A percentile compares a stretch with the other conserved stretches of the same genome.
These are phyloP conservation scores for Pyrrhosoma nymphula DNA, from an alignment of 2,888 invertebrate genomes.

Conservation along the genomic window DNA sequence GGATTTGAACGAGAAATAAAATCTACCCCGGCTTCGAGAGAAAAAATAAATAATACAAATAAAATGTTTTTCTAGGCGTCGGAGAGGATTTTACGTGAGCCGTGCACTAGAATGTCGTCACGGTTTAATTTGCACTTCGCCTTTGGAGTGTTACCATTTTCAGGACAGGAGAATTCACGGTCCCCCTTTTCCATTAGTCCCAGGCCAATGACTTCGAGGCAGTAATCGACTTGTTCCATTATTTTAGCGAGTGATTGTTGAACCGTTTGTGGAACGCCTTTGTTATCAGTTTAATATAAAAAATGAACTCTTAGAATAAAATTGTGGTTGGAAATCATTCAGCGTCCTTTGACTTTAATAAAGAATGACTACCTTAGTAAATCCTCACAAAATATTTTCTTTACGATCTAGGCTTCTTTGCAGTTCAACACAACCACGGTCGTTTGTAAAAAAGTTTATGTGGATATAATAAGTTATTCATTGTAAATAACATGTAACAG, in stretches of 20 bases:
- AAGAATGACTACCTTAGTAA: no score
- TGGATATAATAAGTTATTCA: no score
- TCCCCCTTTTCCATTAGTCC: not conserved
- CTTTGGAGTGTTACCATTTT: not conserved
- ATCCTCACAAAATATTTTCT: no score
- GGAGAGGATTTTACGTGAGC: not conserved
- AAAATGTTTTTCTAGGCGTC: not conserved
- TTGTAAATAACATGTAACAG: no score
- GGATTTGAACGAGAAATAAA: not conserved
- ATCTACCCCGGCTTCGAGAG: not conserved
- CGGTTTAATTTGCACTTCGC: not conserved
- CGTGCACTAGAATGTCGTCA: not conserved
- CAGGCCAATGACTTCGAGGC: not conserved
- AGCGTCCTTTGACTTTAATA: no score
- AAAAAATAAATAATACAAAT: not conserved
- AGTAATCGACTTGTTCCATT: not conserved
- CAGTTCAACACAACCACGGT: no score
- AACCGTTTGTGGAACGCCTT: no score
- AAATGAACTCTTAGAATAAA: no score
- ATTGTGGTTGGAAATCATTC: no score
- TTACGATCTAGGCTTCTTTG: no score
- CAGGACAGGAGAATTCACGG: not conserved
- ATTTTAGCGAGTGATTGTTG: not conserved
- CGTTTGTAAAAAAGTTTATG: no score
- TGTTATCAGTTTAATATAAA: no score